These are phyloP conservation scores for Silurus glanis DNA, from an alignment of 2,113 vertebrate species.

Conservation along the genomic window DNA sequence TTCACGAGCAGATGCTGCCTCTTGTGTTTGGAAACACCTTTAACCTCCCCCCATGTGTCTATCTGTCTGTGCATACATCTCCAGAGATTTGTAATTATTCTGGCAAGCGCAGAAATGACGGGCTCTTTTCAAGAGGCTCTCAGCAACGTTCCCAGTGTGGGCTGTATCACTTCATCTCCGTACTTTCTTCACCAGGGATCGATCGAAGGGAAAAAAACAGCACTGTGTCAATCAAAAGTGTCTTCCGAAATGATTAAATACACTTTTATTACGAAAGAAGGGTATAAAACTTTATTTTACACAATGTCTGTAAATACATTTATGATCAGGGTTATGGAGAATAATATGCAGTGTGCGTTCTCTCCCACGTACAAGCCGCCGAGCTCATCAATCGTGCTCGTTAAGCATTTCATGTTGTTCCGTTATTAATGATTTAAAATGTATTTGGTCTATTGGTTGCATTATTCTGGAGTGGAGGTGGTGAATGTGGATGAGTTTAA, in stretches of 20 bases:
- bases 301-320: not conserved
- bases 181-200: not conserved
- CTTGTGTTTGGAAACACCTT: not conserved
- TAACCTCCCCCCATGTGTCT: not conserved
- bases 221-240: not conserved
- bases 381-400: too few species aligned
- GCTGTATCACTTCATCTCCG: not conserved
- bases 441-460: too few species aligned
- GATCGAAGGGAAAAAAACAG: not conserved
- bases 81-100: not conserved
- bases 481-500: too few species aligned
- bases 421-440: too few species aligned
- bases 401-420: too few species aligned
- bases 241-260: not conserved
- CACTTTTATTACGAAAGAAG: not conserved
- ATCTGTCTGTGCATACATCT: not conserved
- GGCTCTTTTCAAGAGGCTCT: not conserved
- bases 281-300: not conserved
- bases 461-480: too few species aligned
- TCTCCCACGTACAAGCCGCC: not conserved
- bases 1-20: not conserved
- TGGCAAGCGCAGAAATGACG: not conserved
- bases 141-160: not conserved
- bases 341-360: not conserved
- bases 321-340: not conserved